These are phyloP conservation scores for Argyresthia goedartella DNA, from an alignment of 2,888 invertebrate genomes.

Conservation along the genomic window DNA sequence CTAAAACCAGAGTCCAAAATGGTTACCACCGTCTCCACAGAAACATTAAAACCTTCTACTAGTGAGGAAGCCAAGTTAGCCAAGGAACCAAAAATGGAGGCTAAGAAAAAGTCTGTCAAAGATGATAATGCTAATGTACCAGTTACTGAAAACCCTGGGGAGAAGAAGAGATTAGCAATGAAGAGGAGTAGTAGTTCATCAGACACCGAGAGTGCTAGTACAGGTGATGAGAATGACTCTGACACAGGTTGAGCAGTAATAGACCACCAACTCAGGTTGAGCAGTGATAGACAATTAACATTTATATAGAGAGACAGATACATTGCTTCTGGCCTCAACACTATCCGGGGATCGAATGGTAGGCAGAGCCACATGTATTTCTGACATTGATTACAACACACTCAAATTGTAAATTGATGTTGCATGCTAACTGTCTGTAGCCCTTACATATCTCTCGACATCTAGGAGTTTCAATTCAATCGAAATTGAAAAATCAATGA, in stretches of 20 bases:
- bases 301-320: no score
- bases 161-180: constrained; percentile 13
- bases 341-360: no score
- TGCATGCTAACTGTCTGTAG: no score
- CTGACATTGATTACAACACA: no score
- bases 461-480: no score
- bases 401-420: no score
- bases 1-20: constrained; percentile 44
- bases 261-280: no score
- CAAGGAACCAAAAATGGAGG: constrained; percentile 37
- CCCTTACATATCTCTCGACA: no score
- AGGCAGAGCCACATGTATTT: no score
- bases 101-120: constrained; percentile 15
- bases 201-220: constrained; percentile 74
- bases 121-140: constrained; percentile 29
- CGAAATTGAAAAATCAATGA: no score
- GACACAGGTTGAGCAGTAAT: constrained; percentile 59
- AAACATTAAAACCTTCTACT: constrained; percentile 53
- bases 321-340: no score
- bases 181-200: constrained; percentile 66
- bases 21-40: constrained; percentile 58
- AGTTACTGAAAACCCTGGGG: constrained; percentile 18
- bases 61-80: constrained; percentile 37
- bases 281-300: no score
- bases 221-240: constrained; percentile 75